Percentiles rank a stretch among this genome's conserved stretches.
Conservation (phyloP, 1,140 invertebrate genomes). For the Ephestia elutella region DNA sequence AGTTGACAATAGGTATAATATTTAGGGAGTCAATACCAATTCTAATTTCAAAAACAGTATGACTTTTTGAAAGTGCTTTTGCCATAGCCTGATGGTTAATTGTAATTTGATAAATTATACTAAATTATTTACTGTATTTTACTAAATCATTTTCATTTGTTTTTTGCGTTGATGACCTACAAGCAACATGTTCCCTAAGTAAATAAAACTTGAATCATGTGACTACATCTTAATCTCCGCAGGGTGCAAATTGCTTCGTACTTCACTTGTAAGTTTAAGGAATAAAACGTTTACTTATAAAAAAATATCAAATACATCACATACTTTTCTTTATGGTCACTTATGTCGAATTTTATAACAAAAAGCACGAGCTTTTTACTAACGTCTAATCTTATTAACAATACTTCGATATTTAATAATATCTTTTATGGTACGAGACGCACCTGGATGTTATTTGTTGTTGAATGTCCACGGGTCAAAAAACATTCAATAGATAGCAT, state of each 20-base stretch:
- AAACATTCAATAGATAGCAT: constrained; percentile 54
- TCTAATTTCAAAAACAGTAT: no score
- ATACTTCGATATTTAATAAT: constrained; percentile 28
- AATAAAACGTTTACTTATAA: no score
- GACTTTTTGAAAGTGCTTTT: no score
- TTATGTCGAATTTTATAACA: background rate
- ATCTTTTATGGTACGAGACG: constrained; percentile 32
- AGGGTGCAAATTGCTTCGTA: constrained; percentile 55
- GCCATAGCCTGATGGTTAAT: no score
- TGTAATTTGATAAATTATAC: no score
- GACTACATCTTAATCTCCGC: constrained; percentile 37
- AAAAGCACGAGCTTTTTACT: constrained; percentile 1
- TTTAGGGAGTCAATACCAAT: no score
- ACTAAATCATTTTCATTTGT: no score
- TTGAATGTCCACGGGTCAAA: constrained; percentile 62
- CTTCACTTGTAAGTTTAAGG: constrained; percentile 16
- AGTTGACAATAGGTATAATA: no score
- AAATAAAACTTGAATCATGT: constrained; percentile 12
- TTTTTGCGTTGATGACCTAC: no score
- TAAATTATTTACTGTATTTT: no score
- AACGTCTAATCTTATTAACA: constrained; percentile 28
- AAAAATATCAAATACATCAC: constrained; percentile 6
- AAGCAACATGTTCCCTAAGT: background rate
- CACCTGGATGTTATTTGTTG: constrained; percentile 62
- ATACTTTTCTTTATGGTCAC: background rate